These are phyloP conservation scores for Xenotilapia flavipinnis DNA, from an alignment of 2,113 vertebrate genomes.

Conservation along the genomic window DNA sequence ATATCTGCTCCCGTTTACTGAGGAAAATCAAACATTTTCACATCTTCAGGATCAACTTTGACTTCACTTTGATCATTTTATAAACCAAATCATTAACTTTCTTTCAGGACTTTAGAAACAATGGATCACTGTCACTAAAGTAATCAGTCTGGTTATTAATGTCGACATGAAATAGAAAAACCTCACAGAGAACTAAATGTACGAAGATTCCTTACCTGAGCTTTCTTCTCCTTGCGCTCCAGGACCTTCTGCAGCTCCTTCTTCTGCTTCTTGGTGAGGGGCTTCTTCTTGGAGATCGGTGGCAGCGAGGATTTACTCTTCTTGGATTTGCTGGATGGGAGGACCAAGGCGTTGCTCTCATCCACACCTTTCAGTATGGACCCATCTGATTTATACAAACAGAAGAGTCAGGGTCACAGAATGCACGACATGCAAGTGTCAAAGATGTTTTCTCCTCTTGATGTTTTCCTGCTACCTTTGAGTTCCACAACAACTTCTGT, in stretches of 20 bases:
- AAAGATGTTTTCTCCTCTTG: not conserved
- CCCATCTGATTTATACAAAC: conserved; percentile 60
- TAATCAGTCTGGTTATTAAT: not conserved
- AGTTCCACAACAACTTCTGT: conserved; percentile 64
- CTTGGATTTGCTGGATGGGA: conserved; percentile 79
- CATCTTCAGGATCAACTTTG: not conserved
- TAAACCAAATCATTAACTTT: not conserved
- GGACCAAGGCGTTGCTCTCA: conserved; percentile 81
- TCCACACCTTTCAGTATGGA: conserved; percentile 82
- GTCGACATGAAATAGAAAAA: not conserved
- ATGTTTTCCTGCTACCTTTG: conserved; percentile 40
- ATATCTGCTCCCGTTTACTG: rapidly evolving
- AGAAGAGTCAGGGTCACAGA: not conserved
- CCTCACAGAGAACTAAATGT: rapidly evolving
- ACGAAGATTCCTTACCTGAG: conserved; percentile 59
- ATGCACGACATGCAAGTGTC: not conserved
- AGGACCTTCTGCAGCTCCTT: conserved; percentile 85
- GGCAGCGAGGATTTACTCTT: conserved; percentile 34
- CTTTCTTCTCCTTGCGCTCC: conserved; percentile 90
- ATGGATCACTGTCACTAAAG: not conserved
- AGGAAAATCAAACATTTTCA: not conserved
- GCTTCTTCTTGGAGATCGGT: conserved; percentile 66
- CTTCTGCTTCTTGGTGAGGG: conserved; percentile 85
- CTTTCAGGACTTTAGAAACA: not conserved
- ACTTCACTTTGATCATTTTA: not conserved